Conservation (phyloP, 2,888 invertebrate genomes). For the Oxyteleia sp. region DNA sequence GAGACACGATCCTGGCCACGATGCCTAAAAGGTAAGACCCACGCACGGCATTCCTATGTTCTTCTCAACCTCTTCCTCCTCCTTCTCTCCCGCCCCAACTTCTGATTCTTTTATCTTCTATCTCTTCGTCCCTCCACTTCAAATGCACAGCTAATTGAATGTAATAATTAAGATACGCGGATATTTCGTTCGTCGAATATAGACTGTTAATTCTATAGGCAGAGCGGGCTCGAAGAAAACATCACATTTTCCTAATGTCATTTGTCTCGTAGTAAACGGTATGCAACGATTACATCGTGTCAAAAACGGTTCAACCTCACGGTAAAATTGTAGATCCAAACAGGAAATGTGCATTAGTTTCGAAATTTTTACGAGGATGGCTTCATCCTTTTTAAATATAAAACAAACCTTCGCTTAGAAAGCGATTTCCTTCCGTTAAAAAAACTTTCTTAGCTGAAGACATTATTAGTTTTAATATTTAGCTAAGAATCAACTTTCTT, state of each 20-base stretch:
- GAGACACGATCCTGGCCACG: constrained; percentile 85
- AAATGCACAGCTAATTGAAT: constrained; percentile 70
- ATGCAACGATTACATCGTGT: no score
- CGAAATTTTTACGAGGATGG: no score
- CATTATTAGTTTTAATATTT: no score
- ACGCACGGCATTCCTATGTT: constrained; percentile 85
- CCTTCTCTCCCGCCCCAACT: constrained; percentile 73
- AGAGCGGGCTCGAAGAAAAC: constrained; percentile 11
- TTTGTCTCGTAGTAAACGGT: neutral
- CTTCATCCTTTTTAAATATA: no score
- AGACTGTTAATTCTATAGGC: constrained; percentile 52
- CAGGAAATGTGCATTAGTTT: neutral
- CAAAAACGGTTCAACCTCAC: neutral
- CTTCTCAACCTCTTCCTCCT: constrained; percentile 75
- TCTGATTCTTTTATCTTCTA: constrained; percentile 73
- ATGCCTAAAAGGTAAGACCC: constrained; percentile 85
- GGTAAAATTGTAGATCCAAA: neutral
- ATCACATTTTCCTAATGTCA: constrained; percentile 32
- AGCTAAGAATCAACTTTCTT: no score
- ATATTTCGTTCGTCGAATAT: constrained; percentile 48
- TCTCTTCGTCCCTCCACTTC: constrained; percentile 59
- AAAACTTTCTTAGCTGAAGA: no score
- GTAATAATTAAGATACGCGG: constrained; percentile 67
- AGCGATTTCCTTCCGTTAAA: no score
- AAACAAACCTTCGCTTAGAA: no score